Base-by-base conservation (phyloP, 2,888 invertebrate species). In the Molorchus minor region DNA sequence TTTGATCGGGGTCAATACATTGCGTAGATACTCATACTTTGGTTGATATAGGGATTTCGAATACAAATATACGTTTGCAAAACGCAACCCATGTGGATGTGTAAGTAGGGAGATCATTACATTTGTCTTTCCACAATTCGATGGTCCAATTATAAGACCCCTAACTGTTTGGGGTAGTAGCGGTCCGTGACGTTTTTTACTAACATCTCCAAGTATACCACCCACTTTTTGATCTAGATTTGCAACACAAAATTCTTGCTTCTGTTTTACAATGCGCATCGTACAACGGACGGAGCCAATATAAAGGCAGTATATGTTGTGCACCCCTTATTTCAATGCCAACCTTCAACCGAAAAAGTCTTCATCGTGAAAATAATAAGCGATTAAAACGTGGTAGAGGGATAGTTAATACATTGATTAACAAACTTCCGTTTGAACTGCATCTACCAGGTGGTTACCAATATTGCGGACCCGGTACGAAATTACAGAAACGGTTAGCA, bases 381-480 rank as follows among this genome's bases (percentile, higher is more conserved):
- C 10, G 16, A 3, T 7, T 12, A 15, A 15, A 17, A 25, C 3
- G 19, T 21, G 65, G 63, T 49, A 36, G 33, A 33, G 65, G 65
- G 30, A 35, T 65, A 12, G 21, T 65, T 8, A 65, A 65, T 35
- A 51, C 53, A 25, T 30, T 44, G 29, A 66, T 64, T 16, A 64
- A 66, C 61, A 64, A 62, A 40, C 67, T 1, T 47, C n/a, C n/a
- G n/a, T n/a, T 67, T 43, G 67, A 68, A 55, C 35, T 68, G 21
- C 65, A 68, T 19, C 17, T 66, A 16, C 64, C 67, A 13, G 67
- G 65, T 10, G 67, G 65, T 7, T 68, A 68, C 54, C 53, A 63
- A 66, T 70, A 46, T 58, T 66, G 70, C 67, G 73, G 67, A 57
- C 67, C 70, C 58, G 65, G 65, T 3, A 71, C 72, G 10, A 72